phyloP scores from a whole-genome alignment of 2,888 invertebrate species.

The Phanerotoma sp. region DNA sequence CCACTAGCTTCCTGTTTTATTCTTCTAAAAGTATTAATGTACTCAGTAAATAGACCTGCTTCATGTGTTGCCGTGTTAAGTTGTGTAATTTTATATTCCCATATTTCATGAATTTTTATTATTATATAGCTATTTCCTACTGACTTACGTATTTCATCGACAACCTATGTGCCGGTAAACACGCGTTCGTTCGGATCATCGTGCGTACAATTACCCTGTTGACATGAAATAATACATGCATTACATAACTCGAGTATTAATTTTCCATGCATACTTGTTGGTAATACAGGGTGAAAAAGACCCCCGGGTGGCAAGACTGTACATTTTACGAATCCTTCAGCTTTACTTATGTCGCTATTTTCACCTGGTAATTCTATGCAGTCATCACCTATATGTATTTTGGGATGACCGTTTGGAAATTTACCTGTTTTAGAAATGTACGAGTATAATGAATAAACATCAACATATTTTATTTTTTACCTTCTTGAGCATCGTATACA shows the following conservation, averaged over 20 bases:
- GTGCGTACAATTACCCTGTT: too few species aligned
- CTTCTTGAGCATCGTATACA: too few species aligned
- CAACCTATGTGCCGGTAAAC: too few species aligned
- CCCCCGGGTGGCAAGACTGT: slow-evolving; percentile 32
- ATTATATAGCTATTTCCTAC: slow-evolving; percentile 29
- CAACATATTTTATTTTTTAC: slow-evolving; percentile 38
- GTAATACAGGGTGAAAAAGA: slow-evolving; percentile 43
- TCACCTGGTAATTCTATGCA: neutral
- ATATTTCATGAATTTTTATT: slow-evolving; percentile 41
- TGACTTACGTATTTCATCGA: too few species aligned
- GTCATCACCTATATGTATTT: neutral
- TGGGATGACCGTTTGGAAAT: slow-evolving; percentile 42
- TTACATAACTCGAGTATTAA: slow-evolving; percentile 31
- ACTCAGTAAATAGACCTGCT: slow-evolving; percentile 36
- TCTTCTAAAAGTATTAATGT: slow-evolving; percentile 41
- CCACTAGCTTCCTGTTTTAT: slow-evolving; percentile 39
- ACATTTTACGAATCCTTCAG: slow-evolving; percentile 35
- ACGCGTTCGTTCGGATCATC: too few species aligned
- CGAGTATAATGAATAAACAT: slow-evolving; percentile 40
- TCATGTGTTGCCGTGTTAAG: slow-evolving; percentile 22
- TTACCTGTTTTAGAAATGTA: slow-evolving; percentile 38
- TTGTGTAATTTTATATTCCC: slow-evolving; percentile 39
- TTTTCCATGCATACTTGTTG: slow-evolving; percentile 37
- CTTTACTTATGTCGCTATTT: neutral
- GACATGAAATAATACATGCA: too few species aligned